phyloP scores from a whole-genome alignment of 2,113 vertebrate species.

The Hemichromis elongatus region DNA sequence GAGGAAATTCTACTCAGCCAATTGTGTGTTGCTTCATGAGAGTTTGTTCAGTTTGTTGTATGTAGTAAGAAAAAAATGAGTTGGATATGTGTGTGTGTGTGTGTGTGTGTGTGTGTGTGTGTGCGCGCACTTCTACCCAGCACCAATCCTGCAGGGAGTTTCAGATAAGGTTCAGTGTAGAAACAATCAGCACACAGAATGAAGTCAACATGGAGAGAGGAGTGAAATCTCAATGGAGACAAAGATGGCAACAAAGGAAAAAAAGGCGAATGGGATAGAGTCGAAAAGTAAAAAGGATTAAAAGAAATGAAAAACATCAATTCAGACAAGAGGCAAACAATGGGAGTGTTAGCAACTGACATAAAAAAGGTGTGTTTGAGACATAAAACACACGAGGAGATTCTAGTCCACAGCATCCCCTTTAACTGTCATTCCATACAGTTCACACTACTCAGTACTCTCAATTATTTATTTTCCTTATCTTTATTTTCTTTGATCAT shows the following conservation, averaged over 20 bases:
- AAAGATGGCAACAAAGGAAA: not conserved
- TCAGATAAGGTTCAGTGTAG: constrained; percentile 1
- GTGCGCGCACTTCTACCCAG: not conserved
- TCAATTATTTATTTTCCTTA: not conserved
- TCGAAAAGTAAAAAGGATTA: not conserved
- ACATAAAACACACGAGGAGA: not conserved
- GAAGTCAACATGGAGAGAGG: not conserved
- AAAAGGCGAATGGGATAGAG: not conserved
- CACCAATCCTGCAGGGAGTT: constrained; percentile 26
- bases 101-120: not conserved
- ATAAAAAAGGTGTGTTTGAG: not conserved
- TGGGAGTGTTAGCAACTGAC: not conserved
- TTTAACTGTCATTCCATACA: not conserved
- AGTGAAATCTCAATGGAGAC: not conserved
- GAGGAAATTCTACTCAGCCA: constrained; percentile 29
- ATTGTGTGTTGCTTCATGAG: not conserved
- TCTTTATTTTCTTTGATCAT: not conserved
- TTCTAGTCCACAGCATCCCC: not conserved
- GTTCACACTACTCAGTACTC: not conserved
- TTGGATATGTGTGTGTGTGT: not conserved
- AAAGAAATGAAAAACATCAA: not conserved
- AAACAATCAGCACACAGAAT: constrained; percentile 18
- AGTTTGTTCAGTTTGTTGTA: not conserved
- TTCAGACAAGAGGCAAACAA: constrained; percentile 10
- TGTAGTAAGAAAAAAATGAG: not conserved